Evolutionary conservation across 2,888 invertebrate genomes (phyloP), one percentile per base, ranked within the genome.

Genomic region (Gandaritis pyraliata): DNA sequence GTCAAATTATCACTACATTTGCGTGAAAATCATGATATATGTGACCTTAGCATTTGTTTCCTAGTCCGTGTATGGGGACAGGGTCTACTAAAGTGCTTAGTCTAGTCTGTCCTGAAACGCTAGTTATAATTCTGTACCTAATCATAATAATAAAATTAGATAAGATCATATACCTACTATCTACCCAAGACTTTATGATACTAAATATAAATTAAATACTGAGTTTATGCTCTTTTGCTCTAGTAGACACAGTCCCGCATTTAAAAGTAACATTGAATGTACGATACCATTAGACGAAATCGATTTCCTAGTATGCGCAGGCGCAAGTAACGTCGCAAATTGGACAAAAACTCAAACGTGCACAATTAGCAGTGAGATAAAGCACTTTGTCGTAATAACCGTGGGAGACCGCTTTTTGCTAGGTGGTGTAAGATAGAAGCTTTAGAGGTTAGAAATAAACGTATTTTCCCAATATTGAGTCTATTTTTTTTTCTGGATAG

Each of bases 291-390:
- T 89, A 80, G 70, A 58, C 76, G 77, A 82, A 86, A 88, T 87
- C 84, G 84, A 88, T 88, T 88, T 87, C 86, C 85, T 83, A 73
- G 81, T 82, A 71, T 69, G 70, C 65, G 69, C 63, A 65, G 56
- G 68, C 66, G 57, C 68, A 66, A 66, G 69, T 68, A 68, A 75
- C 76, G 78, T 79, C 77, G 76, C 76, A 74, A 78, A 78, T 80
- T 79, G 80, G 59, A 77, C 80, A 88, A 89, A 87, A 90, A 89
- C 77, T 72, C 68, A 69, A 81, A 83, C 81, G 79, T 80, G 80
- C 75, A 78, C 87, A 90, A 90, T 90, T 90, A 91, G 78, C 82
- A 82, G 76, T 78, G 70, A 78, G 85, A 86, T 85, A 87, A 85
- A 88, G 85, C 87, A 86, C 84, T 88, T 43, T 78, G 78, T 66